Evolutionary conservation across 2,888 invertebrate species (phyloP).

Genomic region (Torymus auratus): DNA sequence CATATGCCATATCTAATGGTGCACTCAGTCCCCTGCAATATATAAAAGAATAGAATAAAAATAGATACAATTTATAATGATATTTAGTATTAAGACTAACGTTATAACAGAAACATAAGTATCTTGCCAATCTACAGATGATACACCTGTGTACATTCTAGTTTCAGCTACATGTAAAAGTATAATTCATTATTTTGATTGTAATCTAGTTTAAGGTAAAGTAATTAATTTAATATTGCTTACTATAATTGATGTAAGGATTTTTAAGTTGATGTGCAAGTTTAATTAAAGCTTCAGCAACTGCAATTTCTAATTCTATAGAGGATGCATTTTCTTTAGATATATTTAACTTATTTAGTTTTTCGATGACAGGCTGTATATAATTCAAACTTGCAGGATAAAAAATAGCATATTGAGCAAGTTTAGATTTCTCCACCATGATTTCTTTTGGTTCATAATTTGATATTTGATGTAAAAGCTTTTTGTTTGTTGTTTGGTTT

Average conservation of each 20-base stretch:
- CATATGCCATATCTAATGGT: constrained; percentile 78
- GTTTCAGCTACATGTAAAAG: constrained; percentile 69
- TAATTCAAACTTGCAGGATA: constrained; percentile 64
- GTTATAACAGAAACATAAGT: constrained; percentile 83
- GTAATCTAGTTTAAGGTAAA: no score
- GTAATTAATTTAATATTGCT: constrained; percentile 3
- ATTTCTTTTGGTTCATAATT: constrained; percentile 66
- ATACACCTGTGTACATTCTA: constrained; percentile 80
- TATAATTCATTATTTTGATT: background rate
- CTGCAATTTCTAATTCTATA: constrained; percentile 64
- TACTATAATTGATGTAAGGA: constrained; percentile 48
- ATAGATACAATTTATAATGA: constrained; percentile 5
- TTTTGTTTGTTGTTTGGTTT: constrained; percentile 70
- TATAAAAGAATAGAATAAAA: constrained; percentile 37
- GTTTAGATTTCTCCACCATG: constrained; percentile 61
- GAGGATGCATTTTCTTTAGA: constrained; percentile 64
- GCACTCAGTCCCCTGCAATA: constrained; percentile 79
- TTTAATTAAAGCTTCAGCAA: constrained; percentile 64
- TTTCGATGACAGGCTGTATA: constrained; percentile 64
- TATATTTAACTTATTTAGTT: constrained; percentile 65
- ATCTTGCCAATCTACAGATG: constrained; percentile 82
- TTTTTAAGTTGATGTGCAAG: constrained; percentile 40
- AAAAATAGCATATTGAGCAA: constrained; percentile 69
- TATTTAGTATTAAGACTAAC: constrained; percentile 76
- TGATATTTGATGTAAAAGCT: constrained; percentile 65